These are phyloP conservation scores for Champsocephalus esox DNA, from an alignment of 2,797 vertebrate species.

Conservation along the genomic window DNA sequence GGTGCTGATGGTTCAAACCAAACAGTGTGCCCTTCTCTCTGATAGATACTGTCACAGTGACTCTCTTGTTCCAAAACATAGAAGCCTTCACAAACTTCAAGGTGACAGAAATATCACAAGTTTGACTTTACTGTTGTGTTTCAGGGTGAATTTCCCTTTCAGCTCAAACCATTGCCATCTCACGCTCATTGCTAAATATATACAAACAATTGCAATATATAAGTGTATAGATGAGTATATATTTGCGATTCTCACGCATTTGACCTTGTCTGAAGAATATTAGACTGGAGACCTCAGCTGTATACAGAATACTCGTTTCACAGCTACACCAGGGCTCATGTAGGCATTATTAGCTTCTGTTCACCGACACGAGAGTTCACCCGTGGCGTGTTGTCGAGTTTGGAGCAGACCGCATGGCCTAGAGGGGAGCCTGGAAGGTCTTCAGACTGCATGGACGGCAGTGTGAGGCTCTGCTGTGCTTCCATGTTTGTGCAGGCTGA, in stretches of 20 bases:
- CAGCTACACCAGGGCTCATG: conserved; percentile 57
- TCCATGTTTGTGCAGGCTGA: conserved; percentile 66
- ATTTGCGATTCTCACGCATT: conserved; percentile 67
- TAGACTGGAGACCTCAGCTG: conserved; percentile 81
- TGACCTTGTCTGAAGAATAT: conserved; percentile 56
- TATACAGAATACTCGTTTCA: conserved; percentile 66
- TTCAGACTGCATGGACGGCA: conserved; percentile 67
- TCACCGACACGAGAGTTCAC: conserved; percentile 58
- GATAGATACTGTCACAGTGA: conserved; percentile 71
- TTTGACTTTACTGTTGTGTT: conserved; percentile 40
- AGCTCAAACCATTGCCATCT: conserved; percentile 67
- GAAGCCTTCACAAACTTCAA: conserved; percentile 50
- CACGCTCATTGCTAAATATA: conserved; percentile 56
- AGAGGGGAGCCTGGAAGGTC: conserved; percentile 67
- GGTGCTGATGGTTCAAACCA: conserved; percentile 71
- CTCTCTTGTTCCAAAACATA: conserved; percentile 37
- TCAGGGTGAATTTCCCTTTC: conserved; percentile 59
- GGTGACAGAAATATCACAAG: conserved; percentile 65
- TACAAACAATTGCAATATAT: conserved; percentile 68
- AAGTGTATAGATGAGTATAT: conserved; percentile 69
- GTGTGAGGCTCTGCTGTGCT: conserved; percentile 68
- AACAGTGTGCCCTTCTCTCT: conserved; percentile 74
- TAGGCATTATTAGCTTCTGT: conserved; percentile 58
- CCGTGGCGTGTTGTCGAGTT: conserved; percentile 65
- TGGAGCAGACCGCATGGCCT: conserved; percentile 65